Evolutionary conservation across 2,797 vertebrate species (phyloP).

Genomic region (Chromobotia macracanthus): DNA sequence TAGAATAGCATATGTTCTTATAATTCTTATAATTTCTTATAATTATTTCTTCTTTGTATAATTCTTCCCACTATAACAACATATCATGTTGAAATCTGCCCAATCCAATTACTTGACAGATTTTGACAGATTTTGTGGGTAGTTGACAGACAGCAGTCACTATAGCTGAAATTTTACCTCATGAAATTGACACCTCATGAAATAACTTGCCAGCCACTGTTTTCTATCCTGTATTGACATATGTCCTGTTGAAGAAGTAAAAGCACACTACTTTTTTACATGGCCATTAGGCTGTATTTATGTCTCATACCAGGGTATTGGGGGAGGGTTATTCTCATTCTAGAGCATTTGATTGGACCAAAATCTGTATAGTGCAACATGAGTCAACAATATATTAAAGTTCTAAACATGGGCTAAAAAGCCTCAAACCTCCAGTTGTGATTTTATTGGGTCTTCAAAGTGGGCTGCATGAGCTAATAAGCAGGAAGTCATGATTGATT

Average conservation of each 20-base stretch:
- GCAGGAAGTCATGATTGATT: slow-evolving; percentile 36
- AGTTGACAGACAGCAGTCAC: no score
- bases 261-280: not conserved
- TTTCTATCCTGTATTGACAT: not conserved
- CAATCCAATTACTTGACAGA: no score
- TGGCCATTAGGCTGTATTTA: not conserved
- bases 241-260: not conserved
- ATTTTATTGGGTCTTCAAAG: slow-evolving; percentile 1
- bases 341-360: not conserved
- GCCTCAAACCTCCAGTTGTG: not conserved
- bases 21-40: no score
- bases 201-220: no score
- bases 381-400: not conserved
- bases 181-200: no score
- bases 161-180: no score
- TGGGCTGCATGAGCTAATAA: not conserved
- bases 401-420: not conserved
- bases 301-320: not conserved
- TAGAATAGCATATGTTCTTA: not conserved
- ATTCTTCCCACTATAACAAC: not conserved
- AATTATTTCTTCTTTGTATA: no score
- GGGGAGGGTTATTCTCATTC: not conserved
- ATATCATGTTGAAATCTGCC: not conserved
- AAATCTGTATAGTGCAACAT: not conserved
- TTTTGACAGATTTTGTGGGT: no score